Evolutionary conservation across 2,113 vertebrate species (phyloP), one percentile per base, ranked within the genome.

Genomic region (Dicaeum eximium): DNA sequence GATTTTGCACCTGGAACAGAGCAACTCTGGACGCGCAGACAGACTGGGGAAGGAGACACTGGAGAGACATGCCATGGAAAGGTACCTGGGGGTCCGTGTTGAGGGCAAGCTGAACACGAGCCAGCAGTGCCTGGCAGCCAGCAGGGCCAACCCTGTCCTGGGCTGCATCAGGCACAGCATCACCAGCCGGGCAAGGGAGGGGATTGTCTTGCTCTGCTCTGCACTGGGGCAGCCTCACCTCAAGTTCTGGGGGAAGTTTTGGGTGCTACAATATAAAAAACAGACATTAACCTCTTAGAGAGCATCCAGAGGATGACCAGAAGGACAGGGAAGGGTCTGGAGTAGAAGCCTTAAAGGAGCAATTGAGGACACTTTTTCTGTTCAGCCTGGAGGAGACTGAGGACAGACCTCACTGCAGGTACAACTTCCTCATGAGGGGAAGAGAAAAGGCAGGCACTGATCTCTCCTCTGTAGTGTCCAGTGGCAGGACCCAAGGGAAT

Each of bases 151-250:
- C 5, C 1, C 0, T 65, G 30, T 35, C 20, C 20, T 35, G 30
- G 50, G 30, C 8, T 0, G 8, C 20, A 48, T n/a, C 82, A 57
- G 42, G 42, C 30, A 28, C 16, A 65, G 19, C 40, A 65, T 20
- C 0, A 0, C 7, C 81, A 74, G 12, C 15, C 0, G 0, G 19
- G 11, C 9, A 56, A n/a, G 20, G 24, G 24, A 65, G 10, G 19
- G 23, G 10, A 48, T 16, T 65, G 8, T 66, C 24, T 30, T 0
- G 1, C 15, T 65, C 42, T 65, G 20, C 15, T 74, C 35, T 73
- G 58, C 6, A 1, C 23, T 47, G 24, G 35, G 15, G 3, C 1
- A 0, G 24, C n/a, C 9, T 56, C 16, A 15, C 4, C 28, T 38
- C 1, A 0, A 54, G 15, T 18, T 1, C 28, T 28, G 40, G 11